phyloP scores from a whole-genome alignment of 1,140 invertebrate species.

The Cherax destructor region DNA sequence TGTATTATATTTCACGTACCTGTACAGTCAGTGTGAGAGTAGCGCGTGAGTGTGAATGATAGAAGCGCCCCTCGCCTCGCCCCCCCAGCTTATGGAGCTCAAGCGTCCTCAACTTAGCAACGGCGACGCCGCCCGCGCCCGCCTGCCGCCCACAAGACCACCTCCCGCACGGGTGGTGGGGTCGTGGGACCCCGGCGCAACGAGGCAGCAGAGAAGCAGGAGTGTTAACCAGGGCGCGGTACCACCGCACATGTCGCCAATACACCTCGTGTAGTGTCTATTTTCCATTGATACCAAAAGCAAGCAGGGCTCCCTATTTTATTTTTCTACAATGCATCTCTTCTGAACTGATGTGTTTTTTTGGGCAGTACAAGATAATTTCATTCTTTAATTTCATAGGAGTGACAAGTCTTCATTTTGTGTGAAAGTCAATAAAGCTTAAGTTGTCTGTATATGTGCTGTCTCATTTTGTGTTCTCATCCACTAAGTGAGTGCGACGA shows the following conservation, averaged over 20 bases:
- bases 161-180: slow-evolving; percentile 42
- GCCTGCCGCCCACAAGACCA: slow-evolving; percentile 44
- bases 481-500: slow-evolving; percentile 34
- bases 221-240: slow-evolving; percentile 15
- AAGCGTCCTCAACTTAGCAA: slow-evolving; percentile 43
- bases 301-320: slow-evolving; percentile 67
- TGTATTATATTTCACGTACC: slow-evolving; percentile 70
- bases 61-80: slow-evolving; percentile 29
- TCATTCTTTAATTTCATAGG: slow-evolving; percentile 63
- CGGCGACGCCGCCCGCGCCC: slow-evolving; percentile 45
- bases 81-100: slow-evolving; percentile 53
- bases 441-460: slow-evolving; percentile 65
- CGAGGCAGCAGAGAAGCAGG: slow-evolving; percentile 51
- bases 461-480: slow-evolving; percentile 64
- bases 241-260: slow-evolving; percentile 42
- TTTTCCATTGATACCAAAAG: slow-evolving; percentile 69
- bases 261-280: slow-evolving; percentile 58
- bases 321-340: slow-evolving; percentile 68
- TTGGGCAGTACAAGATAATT: slow-evolving; percentile 66
- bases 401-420: slow-evolving; percentile 61
- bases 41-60: slow-evolving; percentile 45
- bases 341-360: slow-evolving; percentile 63
- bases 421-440: slow-evolving; percentile 64
- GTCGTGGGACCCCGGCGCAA: slow-evolving; percentile 51
- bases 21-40: slow-evolving; percentile 67